A percentile compares a stretch with the other conserved stretches of the same genome.
phyloP scores from a whole-genome alignment of 2,113 vertebrate species.

The Brachionichthys hirsutus region DNA sequence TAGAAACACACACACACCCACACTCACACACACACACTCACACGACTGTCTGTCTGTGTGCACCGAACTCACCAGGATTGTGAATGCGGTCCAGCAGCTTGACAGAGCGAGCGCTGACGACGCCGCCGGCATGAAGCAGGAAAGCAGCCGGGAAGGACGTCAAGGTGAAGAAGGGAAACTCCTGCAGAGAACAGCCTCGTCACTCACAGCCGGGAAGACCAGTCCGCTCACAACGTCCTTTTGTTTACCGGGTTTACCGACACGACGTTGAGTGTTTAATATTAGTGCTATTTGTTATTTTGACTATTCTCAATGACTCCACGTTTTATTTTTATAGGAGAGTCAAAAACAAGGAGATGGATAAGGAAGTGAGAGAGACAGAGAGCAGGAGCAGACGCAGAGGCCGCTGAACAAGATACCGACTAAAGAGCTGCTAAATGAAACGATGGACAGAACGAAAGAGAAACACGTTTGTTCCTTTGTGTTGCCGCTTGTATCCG shows the following conservation, averaged over 20 bases:
- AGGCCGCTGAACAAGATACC: too few species aligned
- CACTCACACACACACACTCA: constrained; percentile 21
- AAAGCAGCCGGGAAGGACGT: constrained; percentile 92
- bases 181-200: constrained; percentile 73
- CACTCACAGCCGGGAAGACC: background rate
- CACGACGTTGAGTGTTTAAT: too few species aligned
- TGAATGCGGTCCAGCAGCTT: constrained; percentile 98
- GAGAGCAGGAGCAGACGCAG: too few species aligned
- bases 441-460: too few species aligned
- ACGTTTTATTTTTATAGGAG: too few species aligned
- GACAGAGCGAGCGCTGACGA: constrained; percentile 96
- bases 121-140: constrained; percentile 92
- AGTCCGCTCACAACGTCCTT: background rate
- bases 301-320: too few species aligned
- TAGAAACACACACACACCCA: constrained; percentile 20
- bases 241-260: background rate
- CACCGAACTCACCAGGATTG: constrained; percentile 88
- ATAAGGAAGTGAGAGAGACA: too few species aligned
- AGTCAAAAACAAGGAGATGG: too few species aligned
- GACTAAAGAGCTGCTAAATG: too few species aligned
- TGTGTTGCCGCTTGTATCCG: too few species aligned
- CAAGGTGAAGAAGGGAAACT: constrained; percentile 97
- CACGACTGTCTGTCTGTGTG: constrained; percentile 7
- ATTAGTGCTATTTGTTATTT: too few species aligned
- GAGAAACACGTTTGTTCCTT: too few species aligned